These are phyloP conservation scores for Pelagia noctiluca DNA, from an alignment of 30 jellyfish, hydroid and myxozoan species.

Conservation along the genomic window DNA sequence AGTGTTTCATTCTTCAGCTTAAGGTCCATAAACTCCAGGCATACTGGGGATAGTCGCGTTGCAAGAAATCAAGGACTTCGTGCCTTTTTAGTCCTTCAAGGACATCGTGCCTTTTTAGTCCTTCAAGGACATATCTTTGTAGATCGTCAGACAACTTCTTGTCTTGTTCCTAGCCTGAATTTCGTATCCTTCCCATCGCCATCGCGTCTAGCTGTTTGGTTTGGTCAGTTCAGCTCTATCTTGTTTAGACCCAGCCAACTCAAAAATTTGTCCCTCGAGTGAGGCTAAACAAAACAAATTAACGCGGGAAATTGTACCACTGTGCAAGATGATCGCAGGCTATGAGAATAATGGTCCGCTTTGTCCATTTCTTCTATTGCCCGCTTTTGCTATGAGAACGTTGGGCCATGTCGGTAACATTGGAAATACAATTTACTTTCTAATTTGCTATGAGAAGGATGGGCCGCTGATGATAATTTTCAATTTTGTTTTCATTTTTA, in stretches of 20 bases:
- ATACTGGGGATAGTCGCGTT: slow-evolving; percentile 47
- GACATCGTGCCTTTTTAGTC: slow-evolving; percentile 20
- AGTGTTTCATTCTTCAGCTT: slow-evolving; percentile 22
- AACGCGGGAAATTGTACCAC: slow-evolving; percentile 1
- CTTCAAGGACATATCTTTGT: slow-evolving; percentile 3
- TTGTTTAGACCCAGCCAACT: neutral
- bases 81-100: no score
- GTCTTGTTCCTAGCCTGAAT: slow-evolving; percentile 4
- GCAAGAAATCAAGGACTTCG: slow-evolving; percentile 46
- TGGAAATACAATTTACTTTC: neutral
- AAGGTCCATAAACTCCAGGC: slow-evolving; percentile 50
- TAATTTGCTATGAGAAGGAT: slow-evolving; percentile 2
- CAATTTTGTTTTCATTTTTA: neutral
- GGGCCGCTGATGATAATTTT: slow-evolving; percentile 2
- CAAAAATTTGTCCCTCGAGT: slow-evolving; percentile 5
- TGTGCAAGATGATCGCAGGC: slow-evolving; percentile 5
- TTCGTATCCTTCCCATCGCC: slow-evolving; percentile 9
- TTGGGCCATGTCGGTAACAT: slow-evolving; percentile 5
- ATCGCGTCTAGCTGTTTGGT: slow-evolving; percentile 8
- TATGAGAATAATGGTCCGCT: slow-evolving; percentile 5
- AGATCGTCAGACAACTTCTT: slow-evolving; percentile 2
- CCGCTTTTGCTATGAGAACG: slow-evolving; percentile 5
- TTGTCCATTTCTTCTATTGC: slow-evolving; percentile 3
- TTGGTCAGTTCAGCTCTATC: neutral
- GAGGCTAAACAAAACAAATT: neutral